Evolutionary conservation across 2,797 vertebrate genomes (phyloP).

Genomic region (Crocidura indochinensis): DNA sequence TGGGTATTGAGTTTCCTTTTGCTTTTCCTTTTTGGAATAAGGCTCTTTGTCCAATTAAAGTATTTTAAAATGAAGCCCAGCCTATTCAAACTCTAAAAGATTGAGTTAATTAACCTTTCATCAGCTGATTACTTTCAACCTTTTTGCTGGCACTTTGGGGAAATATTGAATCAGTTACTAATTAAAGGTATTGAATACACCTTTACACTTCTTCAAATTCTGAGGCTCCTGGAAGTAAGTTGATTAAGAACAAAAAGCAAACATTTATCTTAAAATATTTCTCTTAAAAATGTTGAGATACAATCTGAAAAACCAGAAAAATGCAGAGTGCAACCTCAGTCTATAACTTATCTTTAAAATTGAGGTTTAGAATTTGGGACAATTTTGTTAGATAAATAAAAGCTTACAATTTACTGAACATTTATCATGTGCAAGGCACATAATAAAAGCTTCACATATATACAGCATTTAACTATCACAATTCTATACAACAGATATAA

Average conservation of each 20-base stretch:
- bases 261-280: slow-evolving; percentile 55
- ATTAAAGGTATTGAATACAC: slow-evolving; percentile 78
- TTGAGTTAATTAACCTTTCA: slow-evolving; percentile 76
- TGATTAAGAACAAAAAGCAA: slow-evolving; percentile 72
- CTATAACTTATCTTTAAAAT: slow-evolving; percentile 49
- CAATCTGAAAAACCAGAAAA: slow-evolving; percentile 58
- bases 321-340: slow-evolving; percentile 44
- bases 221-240: slow-evolving; percentile 69
- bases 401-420: slow-evolving; percentile 21
- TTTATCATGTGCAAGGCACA: slow-evolving; percentile 11
- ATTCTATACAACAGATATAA: slow-evolving; percentile 2
- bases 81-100: slow-evolving; percentile 80
- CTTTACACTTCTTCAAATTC: slow-evolving; percentile 71
- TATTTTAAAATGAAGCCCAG: slow-evolving; percentile 56
- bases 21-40: slow-evolving; percentile 36
- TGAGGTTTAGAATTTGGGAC: not conserved
- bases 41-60: slow-evolving; percentile 41
- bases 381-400: slow-evolving; percentile 50
- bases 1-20: slow-evolving; percentile 56
- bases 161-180: slow-evolving; percentile 78
- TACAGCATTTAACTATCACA: slow-evolving; percentile 9
- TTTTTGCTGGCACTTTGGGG: slow-evolving; percentile 73
- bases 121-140: slow-evolving; percentile 81
- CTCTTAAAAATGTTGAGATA: slow-evolving; percentile 62
- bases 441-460: slow-evolving; percentile 31